Evolutionary conservation across 2,888 invertebrate genomes (phyloP).

Genomic region (Aleiodes testaceus): DNA sequence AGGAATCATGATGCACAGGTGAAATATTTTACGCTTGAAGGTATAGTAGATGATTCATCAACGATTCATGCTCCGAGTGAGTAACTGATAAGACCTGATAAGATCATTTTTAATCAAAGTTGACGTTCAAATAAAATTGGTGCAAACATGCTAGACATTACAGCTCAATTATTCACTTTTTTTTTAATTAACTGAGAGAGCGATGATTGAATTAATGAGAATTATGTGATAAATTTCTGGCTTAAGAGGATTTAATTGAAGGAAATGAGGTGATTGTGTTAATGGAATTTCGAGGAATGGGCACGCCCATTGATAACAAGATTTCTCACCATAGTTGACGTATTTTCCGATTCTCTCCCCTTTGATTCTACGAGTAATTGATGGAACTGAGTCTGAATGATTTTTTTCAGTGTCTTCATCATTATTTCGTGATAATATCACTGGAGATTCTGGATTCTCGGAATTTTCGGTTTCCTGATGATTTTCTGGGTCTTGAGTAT

Average conservation of each 20-base stretch:
- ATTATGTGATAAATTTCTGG: background rate
- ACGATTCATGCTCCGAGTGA: conserved; percentile 58
- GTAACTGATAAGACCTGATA: conserved; percentile 68
- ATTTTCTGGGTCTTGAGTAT: background rate
- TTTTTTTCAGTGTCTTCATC: conserved; percentile 29
- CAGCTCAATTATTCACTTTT: background rate
- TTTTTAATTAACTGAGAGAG: background rate
- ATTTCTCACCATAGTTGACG: conserved; percentile 68
- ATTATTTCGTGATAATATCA: conserved; percentile 11
- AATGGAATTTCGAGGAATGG: conserved; percentile 43
- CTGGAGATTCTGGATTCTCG: conserved; percentile 2
- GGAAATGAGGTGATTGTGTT: background rate
- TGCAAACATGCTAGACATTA: conserved; percentile 14
- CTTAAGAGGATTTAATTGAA: conserved; percentile 13
- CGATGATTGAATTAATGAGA: background rate
- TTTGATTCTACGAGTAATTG: conserved; percentile 50
- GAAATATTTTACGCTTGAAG: conserved; percentile 12
- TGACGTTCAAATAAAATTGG: conserved; percentile 49
- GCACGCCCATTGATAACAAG: conserved; percentile 68
- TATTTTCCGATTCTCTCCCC: conserved; percentile 60
- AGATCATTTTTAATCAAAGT: conserved; percentile 55
- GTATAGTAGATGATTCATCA: conserved; percentile 57
- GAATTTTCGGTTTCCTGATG: background rate
- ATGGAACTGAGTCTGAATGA: conserved; percentile 31
- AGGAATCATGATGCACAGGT: background rate